phyloP scores from a whole-genome alignment of 2,888 invertebrate species.

The Leucozona laternaria region DNA sequence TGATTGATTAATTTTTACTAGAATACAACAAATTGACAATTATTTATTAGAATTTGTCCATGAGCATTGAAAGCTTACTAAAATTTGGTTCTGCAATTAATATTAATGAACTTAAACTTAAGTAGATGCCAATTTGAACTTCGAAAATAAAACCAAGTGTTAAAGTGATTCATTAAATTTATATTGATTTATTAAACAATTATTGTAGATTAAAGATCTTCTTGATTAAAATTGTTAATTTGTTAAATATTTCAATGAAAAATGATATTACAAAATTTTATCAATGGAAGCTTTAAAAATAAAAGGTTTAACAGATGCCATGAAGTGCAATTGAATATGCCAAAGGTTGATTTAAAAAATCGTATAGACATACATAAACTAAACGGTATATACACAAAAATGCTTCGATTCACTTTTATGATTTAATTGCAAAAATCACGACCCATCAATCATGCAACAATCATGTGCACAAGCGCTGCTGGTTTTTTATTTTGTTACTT shows the following conservation, averaged over 20 bases:
- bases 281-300: background rate
- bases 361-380: background rate
- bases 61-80: too few relatives aligned
- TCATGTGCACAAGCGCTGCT: constrained; percentile 40
- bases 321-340: constrained; percentile 45
- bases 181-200: too few relatives aligned
- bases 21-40: too few relatives aligned
- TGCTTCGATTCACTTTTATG: constrained; percentile 48
- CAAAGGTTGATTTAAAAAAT: constrained; percentile 23
- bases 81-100: too few relatives aligned
- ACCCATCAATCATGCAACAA: constrained; percentile 71
- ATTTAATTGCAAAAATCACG: constrained; percentile 68
- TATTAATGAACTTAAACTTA: too few relatives aligned
- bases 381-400: constrained; percentile 1
- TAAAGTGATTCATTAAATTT: too few relatives aligned
- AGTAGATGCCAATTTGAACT: too few relatives aligned
- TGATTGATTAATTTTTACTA: too few relatives aligned
- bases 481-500: constrained; percentile 21
- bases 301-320: constrained; percentile 41
- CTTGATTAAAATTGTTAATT: background rate
- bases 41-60: too few relatives aligned
- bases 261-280: background rate
- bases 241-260: background rate
- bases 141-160: too few relatives aligned
- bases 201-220: too few relatives aligned